Base-by-base conservation (phyloP, 1,140 invertebrate species). In the Lepidurus packardi region DNA sequence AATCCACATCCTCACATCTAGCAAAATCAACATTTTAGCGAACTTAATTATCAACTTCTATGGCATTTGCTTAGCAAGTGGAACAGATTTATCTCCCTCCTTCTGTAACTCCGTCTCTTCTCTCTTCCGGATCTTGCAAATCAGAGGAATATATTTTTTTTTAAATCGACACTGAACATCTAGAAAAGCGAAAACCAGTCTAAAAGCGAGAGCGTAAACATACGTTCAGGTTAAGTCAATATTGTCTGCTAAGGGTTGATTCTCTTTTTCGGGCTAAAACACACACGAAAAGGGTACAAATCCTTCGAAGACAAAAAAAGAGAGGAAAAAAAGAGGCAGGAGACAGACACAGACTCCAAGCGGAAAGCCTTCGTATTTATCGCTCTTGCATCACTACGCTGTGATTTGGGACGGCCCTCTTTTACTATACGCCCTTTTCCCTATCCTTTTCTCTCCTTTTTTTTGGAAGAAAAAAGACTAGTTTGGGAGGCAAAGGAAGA, bases 1-100 rank as follows among this genome's bases (percentile, higher is more conserved):
- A 45, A 25, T 78, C 78, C 7, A 73, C 78, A 13, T 75, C 78
- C 13, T 42, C 73, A 24, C 78, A 78, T 13, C 78, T 78, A 43
- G 10, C 73, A 44, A 78, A 45, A 78, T 6, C 44, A 78, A 78
- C 3, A 74, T 41, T 13, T 9, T 16, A 7, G 13, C 24, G 43
- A 42, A 45, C 43, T 77, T 77, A 41, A 42, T 11, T 43, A 75
- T n/a, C 74, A 24, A 75, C 53, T 65, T 65, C 6, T 65, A 21
- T 65, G 21, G 13, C 16, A 65, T 65, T 65, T 21, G 8, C 53
- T 21, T 65, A n/a, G 21, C 16, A 21, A n/a, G 53, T 13, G 53
- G 21, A 65, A 65, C 47, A 65, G 47, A 65, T 65, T 65, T 11
- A 34, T 34, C 47, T 21, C 47, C 7, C 53, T 65, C 21, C 13